Base-by-base conservation (phyloP, 30 jellyfish, hydroid and myxozoan genomes). In the Cassiopea andromeda region DNA sequence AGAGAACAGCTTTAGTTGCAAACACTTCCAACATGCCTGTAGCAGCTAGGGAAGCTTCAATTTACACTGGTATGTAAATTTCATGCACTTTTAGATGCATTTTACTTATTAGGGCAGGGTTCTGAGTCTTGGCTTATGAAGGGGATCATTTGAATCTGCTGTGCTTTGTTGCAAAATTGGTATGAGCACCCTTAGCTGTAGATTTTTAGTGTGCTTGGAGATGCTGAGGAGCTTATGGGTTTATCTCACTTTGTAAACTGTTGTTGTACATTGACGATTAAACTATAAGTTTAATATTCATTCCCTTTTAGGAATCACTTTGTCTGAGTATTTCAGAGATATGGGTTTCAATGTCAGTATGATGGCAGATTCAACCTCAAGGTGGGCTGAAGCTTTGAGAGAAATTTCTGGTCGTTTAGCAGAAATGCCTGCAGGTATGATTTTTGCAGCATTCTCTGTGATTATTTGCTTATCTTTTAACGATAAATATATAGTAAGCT, bases 311-410 rank as follows among this genome's bases (percentile, higher is more conserved):
- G 99, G 99, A 45, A 97, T 97, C 75, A 97, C 99, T 12, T 75
- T 97, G 57, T 92, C 99, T 27, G 99, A 97, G 81, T 97, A 97
- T 83, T 97, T 92, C 92, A 96, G 99, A 73, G 99, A 97, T 84
- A 93, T 92, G 98, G 99, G 99, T 59, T 93, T 88, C 88, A 90
- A 97, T 66, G 99, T 97, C 46, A 86, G 98, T 87, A 97, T 97
- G 99, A 97, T 97, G 99, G 99, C 99, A 43, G 99, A 97, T 85
- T 97, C 99, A 12, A 97, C 99, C 1, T 97, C 99, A 48, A 97
- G 99, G 70, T 97, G 99, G 99, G 99, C 99, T 66, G 99, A 97
- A 69, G 99, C 99, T 9, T 83, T 97, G 78, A 94, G 99, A 49
- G 99, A 97, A 82, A 97, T 97, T 68, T 97, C 99, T 61, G 99